phyloP scores from a whole-genome alignment of 2,797 vertebrate species.

The Eupleurogrammus muticus region DNA sequence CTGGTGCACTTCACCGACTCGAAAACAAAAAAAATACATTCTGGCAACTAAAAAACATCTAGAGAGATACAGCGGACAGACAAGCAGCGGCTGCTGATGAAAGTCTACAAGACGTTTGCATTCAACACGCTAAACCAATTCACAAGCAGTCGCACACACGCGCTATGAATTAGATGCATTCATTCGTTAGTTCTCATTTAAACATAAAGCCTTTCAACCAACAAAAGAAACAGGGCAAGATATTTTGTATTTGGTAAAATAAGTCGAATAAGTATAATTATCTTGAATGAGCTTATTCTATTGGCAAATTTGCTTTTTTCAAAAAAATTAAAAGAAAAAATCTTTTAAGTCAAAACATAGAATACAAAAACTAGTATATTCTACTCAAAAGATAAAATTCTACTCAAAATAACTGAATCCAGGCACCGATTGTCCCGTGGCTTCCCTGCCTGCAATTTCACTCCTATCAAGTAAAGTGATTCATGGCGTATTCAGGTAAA shows the following conservation, averaged over 20 bases:
- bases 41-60: slow-evolving; percentile 41
- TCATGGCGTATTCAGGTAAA: slow-evolving; percentile 2
- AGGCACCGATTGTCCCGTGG: slow-evolving; percentile 13
- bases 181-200: slow-evolving; percentile 14
- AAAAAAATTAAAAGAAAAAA: no score
- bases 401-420: neutral
- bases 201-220: neutral
- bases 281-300: no score
- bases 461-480: slow-evolving; percentile 39
- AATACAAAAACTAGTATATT: no score
- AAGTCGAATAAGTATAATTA: no score
- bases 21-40: no score
- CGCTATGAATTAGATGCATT: slow-evolving; percentile 24
- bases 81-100: neutral
- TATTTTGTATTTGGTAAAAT: no score
- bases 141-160: slow-evolving; percentile 5
- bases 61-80: slow-evolving; percentile 17
- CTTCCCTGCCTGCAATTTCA: slow-evolving; percentile 31
- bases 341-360: no score
- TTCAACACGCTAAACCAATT: neutral
- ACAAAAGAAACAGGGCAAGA: no score
- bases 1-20: slow-evolving; percentile 43
- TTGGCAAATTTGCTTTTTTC: no score
- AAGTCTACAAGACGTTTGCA: neutral
- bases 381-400: no score